Evolutionary conservation across 2,888 invertebrate genomes (phyloP), one percentile per base, ranked within the genome.

Genomic region (Halocaridina rubra): DNA sequence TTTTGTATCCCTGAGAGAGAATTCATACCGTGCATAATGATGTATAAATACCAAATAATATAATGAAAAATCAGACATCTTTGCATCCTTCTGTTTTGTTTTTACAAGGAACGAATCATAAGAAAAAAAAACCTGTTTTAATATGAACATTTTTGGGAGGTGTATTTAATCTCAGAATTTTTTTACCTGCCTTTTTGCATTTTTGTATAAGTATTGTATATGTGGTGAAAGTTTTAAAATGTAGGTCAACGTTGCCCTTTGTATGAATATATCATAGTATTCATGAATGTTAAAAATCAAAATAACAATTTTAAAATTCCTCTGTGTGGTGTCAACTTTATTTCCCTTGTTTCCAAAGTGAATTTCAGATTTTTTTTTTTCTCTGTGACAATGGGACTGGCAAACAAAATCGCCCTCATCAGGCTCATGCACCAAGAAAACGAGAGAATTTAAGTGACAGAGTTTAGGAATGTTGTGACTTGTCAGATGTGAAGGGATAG

Each of bases 161-260:
- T 32, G 30, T 57, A 80, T 30, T 29, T 53, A 57, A 46, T 76
- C 22, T 59, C 76, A n/a, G 30, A 59, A 59, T 61, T 59, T 77
- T 77, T 76, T 81, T 81, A 69, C 57, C 53, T 53, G 76, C 39
- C 53, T 81, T 81, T n/a, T 81, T 81, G 76, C 81, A 81, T 81
- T 81, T 81, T 81, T 81, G 76, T 81, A 81, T 81, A 69, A 69
- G 69, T 69, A 69, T 77, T 76, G 69, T 69, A 69, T 77, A 76
- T 69, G 57, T 81, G 75, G 76, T 77, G 81, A 57, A 76, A 76
- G 72, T 75, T 75, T 64, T n/a, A n/a, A 64, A 39, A 57, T 76
- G 76, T 81, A 76, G 57, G 32, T 69, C 30, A 77, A 29, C 32
- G 57, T 67, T 74, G 32, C 46, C 27, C 69, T 81, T 67, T 81